phyloP scores from a whole-genome alignment of 2,113 vertebrate genomes.

The Apodemus sylvaticus region DNA sequence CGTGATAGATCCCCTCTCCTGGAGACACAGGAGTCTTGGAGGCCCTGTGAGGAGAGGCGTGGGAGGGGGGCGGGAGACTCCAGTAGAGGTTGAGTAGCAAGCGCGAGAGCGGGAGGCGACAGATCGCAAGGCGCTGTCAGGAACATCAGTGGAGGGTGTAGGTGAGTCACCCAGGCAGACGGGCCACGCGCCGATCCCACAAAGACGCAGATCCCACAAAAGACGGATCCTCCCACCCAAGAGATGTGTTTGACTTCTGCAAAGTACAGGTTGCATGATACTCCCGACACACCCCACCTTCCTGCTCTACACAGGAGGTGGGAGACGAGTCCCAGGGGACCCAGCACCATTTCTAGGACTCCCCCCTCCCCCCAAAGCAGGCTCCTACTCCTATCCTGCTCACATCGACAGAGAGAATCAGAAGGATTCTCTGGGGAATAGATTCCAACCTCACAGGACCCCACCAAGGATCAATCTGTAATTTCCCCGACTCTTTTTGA shows the following conservation, averaged over 20 bases:
- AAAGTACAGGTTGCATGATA: constrained; percentile 84
- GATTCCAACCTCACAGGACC: neutral
- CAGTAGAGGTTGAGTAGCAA: neutral
- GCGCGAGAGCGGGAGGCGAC: neutral
- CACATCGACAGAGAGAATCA: neutral
- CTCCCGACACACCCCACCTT: constrained; percentile 76
- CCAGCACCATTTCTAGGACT: constrained; percentile 15
- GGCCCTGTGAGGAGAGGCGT: neutral
- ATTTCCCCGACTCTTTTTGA: too few species aligned
- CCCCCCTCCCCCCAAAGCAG: neutral
- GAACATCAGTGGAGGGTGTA: constrained; percentile 57
- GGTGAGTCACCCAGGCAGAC: constrained; percentile 72
- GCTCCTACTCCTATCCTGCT: constrained; percentile 45
- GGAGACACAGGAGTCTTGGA: neutral
- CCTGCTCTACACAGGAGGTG: constrained; percentile 44
- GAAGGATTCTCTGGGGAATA: neutral
- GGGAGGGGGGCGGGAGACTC: constrained; percentile 67
- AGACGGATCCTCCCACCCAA: constrained; percentile 81
- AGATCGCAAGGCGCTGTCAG: constrained; percentile 43
- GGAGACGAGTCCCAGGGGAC: constrained; percentile 71
- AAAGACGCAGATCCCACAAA: constrained; percentile 67
- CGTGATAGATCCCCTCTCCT: neutral
- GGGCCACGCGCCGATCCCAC: constrained; percentile 68
- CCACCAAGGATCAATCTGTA: accelerated
- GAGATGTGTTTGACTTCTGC: constrained; percentile 79